These are phyloP conservation scores for Neria commutata DNA, from an alignment of 2,888 invertebrate species.

Conservation along the genomic window DNA sequence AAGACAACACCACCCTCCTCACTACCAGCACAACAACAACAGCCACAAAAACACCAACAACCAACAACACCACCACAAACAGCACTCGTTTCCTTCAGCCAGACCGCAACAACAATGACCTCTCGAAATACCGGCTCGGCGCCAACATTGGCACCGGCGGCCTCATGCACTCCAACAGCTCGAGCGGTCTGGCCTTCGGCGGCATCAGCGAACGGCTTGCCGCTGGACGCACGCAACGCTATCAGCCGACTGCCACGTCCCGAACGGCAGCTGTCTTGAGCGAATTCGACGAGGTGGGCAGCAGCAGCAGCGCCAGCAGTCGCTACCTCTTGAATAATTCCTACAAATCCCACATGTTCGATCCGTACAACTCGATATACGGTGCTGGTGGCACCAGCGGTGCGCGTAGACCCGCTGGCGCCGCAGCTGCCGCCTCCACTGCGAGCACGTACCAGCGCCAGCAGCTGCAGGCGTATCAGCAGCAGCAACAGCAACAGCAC, in stretches of 20 bases:
- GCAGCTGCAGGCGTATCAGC: slow-evolving; percentile 45
- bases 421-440: slow-evolving; percentile 13
- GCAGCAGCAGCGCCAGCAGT: slow-evolving; percentile 16
- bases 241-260: slow-evolving; percentile 32
- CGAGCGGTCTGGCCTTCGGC: slow-evolving; percentile 54
- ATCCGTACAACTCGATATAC: slow-evolving; percentile 44
- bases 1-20: slow-evolving; percentile 46
- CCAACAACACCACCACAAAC: slow-evolving; percentile 19
- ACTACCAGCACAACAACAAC: slow-evolving; percentile 40
- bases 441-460: slow-evolving; percentile 46
- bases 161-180: slow-evolving; percentile 54
- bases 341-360: slow-evolving; percentile 47
- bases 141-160: slow-evolving; percentile 30
- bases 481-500: slow-evolving; percentile 46
- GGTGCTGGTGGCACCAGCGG: slow-evolving; percentile 38
- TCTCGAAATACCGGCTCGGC: slow-evolving; percentile 51
- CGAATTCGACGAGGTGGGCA: slow-evolving; percentile 36
- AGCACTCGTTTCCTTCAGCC: slow-evolving; percentile 27
- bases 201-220: slow-evolving; percentile 56
- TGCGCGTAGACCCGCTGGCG: slow-evolving; percentile 35
- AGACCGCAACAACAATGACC: slow-evolving; percentile 44
- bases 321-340: slow-evolving; percentile 29
- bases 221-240: slow-evolving; percentile 34
- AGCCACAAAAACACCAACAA: slow-evolving; percentile 36
- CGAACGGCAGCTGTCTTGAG: slow-evolving; percentile 28